Percentiles rank a stretch among this genome's conserved stretches.
Evolutionary conservation across 2,797 vertebrate genomes (phyloP).

Genomic region (Erethizon dorsatum): DNA sequence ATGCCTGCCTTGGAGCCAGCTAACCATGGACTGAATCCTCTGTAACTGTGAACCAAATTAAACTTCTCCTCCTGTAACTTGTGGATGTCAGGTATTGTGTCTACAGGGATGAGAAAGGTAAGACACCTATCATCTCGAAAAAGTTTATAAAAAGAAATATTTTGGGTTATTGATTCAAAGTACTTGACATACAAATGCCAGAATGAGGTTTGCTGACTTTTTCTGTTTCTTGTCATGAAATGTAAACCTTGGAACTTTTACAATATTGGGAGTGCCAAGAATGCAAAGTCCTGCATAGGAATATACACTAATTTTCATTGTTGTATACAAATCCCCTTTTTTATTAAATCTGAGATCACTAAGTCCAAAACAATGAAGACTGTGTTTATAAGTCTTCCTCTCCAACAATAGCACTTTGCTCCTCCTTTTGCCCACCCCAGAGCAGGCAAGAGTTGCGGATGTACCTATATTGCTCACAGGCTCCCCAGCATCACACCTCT

Average conservation of each 20-base stretch:
- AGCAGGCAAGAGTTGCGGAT: fast-evolving
- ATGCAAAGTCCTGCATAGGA: neutral
- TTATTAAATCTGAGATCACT: conserved; percentile 21
- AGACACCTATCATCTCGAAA: neutral
- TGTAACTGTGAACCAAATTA: neutral
- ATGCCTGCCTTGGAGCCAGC: neutral
- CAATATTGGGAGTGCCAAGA: neutral
- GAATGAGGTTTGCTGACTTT: conserved; percentile 19
- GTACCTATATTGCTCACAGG: fast-evolving
- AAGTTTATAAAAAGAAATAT: neutral
- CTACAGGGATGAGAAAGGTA: neutral
- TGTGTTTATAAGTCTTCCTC: neutral
- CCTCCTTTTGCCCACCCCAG: too few species aligned
- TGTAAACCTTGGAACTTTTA: neutral
- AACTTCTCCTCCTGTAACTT: neutral
- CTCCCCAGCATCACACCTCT: neutral
- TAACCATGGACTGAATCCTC: neutral
- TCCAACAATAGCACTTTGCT: fast-evolving
- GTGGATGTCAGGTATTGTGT: neutral
- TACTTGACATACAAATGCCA: neutral
- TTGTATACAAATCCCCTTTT: neutral
- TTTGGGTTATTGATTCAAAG: neutral
- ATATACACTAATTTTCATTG: neutral
- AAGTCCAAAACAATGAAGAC: neutral
- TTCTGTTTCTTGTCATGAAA: conserved; percentile 1